Evolutionary conservation across 2,888 invertebrate genomes (phyloP), one percentile per base, ranked within the genome.

Genomic region (Zhuqinia jingwanae): DNA sequence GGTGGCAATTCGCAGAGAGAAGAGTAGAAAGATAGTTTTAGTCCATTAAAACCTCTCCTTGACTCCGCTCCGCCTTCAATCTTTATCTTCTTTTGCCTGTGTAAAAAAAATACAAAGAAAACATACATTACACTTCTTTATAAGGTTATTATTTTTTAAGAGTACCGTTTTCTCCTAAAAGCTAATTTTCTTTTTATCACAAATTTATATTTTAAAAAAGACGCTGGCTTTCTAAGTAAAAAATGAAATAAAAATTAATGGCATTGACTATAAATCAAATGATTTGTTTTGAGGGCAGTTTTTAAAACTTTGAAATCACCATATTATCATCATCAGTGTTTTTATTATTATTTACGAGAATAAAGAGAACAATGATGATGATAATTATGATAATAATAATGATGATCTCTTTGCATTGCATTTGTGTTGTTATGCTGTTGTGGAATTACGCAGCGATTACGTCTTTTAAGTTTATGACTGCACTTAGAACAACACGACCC

Each of bases 201-300:
- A 13, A 20, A 17, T 2, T 65, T 3, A 17, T n/a, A n/a, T n/a
- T n/a, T 8, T 58, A n/a, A 10, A 25, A 58, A 22, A 58, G 11
- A n/a, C 20, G 36, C 36, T n/a, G 36, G 3, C 36, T 36, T n/a
- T 53, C 53, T n/a, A 13, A 53, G 68, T 10, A 42, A 53, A 22
- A 45, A 68, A 45, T 42, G 68, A 42, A 68, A 68, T 68, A 68
- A 68, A 68, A 68, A 68, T 68, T 68, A 68, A 68, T 42, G 68
- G 36, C 17, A n/a, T 42, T 42, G 3, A 42, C 42, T 17, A 45
- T 68, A 68, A 63, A 63, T 53, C 53, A 5, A 2, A 53, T 53
- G 17, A 53, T 53, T n/a, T 17, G 53, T n/a, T 53, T 53, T 53
- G 53, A 53, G 53, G 36, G 36, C 36, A 36, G 36, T 36, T 36